Base-by-base conservation (phyloP, 1,140 invertebrate genomes). In the Babylonia areolata region DNA sequence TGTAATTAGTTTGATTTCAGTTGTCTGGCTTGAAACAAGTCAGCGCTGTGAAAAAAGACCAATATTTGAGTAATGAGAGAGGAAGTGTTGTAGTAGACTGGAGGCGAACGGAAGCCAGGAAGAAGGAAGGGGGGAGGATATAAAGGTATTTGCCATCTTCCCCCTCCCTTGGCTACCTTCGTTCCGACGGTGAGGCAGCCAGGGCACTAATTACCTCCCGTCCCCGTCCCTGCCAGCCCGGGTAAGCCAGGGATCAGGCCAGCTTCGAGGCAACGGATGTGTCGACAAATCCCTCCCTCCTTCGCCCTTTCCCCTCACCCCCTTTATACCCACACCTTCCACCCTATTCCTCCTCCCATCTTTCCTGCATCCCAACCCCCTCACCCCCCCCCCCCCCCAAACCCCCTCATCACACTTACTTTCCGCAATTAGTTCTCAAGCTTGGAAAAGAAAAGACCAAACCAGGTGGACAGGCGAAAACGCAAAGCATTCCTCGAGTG, bases 1-100 rank as follows among this genome's bases (percentile, higher is more conserved):
- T 46, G 69, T 46, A 73, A 84, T 84, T 84, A 84, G 82, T 69
- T 84, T 73, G 71, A 84, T 84, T 84, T 84, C 64, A 84, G 64
- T 84, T 11, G 82, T 31, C 82, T n/a, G 82, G 40, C 82, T 42
- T 84, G 39, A 84, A 84, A 84, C 82, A 84, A 35, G 71, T 73
- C 31, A 20, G 75, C 75, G 75, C 35, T 77, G 75, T 77, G 75
- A 77, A 37, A 77, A 77, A 77, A 77, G 75, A 37, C 37, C 75
- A 28, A 40, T 77, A 42, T 77, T 77, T 17, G 75, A 77, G 75
- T 40, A 40, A 77, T 39, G 75, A 40, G 75, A 35, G 58, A 58
- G 79, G 37, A 42, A 9, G 79, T 33, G 79, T 15, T 20, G 46
- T 2, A n/a, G 73, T 37, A 40, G 73, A 77, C 35, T 77, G 33